These are phyloP conservation scores for Labeo catla DNA, from an alignment of 2,113 vertebrate species.

Conservation along the genomic window DNA sequence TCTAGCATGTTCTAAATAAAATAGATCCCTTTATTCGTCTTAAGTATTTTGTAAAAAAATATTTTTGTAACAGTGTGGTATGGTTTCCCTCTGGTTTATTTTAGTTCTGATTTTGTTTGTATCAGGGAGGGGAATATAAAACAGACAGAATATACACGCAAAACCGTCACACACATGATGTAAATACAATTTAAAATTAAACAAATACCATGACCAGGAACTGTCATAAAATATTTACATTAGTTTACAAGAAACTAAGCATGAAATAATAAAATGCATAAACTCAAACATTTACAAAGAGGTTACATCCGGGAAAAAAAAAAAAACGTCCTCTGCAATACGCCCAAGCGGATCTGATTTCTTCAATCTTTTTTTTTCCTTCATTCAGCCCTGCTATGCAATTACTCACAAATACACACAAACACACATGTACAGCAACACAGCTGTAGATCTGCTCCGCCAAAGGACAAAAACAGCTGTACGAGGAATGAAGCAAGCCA, in stretches of 20 bases:
- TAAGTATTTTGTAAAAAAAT: neutral
- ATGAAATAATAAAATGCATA: neutral
- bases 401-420: neutral
- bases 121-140: neutral
- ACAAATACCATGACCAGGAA: neutral
- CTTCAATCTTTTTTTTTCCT: neutral
- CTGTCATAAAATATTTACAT: neutral
- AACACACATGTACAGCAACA: slow-evolving; percentile 21
- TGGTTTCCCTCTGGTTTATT: neutral
- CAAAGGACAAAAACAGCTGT: slow-evolving; percentile 74
- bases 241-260: neutral
- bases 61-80: neutral
- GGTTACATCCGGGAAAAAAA: neutral
- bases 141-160: neutral
- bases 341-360: slow-evolving; percentile 19
- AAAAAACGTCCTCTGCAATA: neutral
- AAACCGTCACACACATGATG: neutral
- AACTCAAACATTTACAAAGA: neutral
- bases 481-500: slow-evolving; percentile 19
- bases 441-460: slow-evolving; percentile 42
- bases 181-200: neutral
- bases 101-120: neutral
- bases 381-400: slow-evolving; percentile 4
- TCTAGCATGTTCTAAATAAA: neutral
- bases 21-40: neutral